phyloP scores from a whole-genome alignment of 2,888 invertebrate species.

The Monoplex corrugatus region DNA sequence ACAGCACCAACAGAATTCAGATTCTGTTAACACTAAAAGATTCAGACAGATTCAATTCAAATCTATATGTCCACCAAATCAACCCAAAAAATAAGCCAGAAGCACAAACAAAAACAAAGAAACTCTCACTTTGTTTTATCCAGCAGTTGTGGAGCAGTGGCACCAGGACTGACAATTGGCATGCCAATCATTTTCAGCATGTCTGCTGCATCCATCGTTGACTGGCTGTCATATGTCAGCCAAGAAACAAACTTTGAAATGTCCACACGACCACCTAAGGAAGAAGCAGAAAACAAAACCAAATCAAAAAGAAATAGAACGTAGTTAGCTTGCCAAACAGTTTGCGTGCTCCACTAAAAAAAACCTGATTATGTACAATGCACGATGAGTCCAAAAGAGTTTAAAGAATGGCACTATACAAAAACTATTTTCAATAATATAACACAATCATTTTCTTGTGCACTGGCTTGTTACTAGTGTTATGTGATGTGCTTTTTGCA shows the following conservation, averaged over 20 bases:
- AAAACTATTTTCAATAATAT: too few species aligned
- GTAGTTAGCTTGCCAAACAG: too few species aligned
- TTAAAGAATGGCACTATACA: too few species aligned
- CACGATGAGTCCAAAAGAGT: too few species aligned
- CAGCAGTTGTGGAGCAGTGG: conserved; percentile 69
- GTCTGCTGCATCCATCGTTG: conserved; percentile 70
- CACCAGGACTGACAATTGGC: conserved; percentile 81
- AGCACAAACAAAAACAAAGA: not conserved
- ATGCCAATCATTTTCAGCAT: conserved; percentile 80
- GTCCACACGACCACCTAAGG: conserved; percentile 36
- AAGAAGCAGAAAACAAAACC: not conserved
- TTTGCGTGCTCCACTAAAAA: too few species aligned
- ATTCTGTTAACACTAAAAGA: not conserved
- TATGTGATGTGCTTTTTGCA: too few species aligned
- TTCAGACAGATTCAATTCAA: not conserved
- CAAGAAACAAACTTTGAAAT: conserved; percentile 65
- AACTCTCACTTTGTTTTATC: conserved; percentile 59
- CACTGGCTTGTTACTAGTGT: too few species aligned
- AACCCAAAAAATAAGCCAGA: not conserved
- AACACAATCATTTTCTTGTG: too few species aligned
- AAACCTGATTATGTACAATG: too few species aligned
- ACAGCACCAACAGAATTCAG: too few species aligned
- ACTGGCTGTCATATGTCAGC: conserved; percentile 73
- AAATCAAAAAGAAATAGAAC: too few species aligned
- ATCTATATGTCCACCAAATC: not conserved